Base-by-base conservation (phyloP, 1,140 invertebrate species). In the Brachionus plicatilis region DNA sequence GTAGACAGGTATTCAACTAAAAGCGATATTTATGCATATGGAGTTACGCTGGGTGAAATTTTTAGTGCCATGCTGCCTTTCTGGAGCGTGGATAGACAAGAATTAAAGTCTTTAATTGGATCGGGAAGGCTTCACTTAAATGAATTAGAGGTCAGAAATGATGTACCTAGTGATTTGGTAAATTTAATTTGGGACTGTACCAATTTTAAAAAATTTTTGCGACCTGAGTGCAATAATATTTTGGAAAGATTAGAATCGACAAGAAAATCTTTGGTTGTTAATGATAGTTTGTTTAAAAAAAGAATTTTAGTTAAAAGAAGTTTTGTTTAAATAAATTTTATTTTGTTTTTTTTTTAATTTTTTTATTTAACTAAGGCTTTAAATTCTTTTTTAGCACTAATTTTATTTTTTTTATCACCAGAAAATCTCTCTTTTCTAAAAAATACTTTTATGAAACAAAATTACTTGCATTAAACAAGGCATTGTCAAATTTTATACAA, bases 11-110 rank as follows among this genome's bases (percentile, higher is more conserved):
- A 50, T 50, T 37, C 72, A n/a, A 33, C 41, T 5, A 76, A 50
- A 50, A 50, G 20, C 14, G 72, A 76, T 76, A 11, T 76, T 50
- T 76, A 76, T 76, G 41, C 72, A 3, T 76, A 47, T 76, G 72
- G 72, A 27, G 29, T 76, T 24, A 47, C 47, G 0, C 12, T 76
- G 1, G 6, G 43, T n/a, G 72, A 76, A 17, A 27, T 76, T 11
- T 11, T 27, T 7, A 37, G 27, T 24, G 72, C 27, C 12, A 24
- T 27, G 47, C 41, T 37, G 4, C 72, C 72, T 5, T 76, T 50
- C 50, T 50, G 45, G 45, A 50, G 47, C 33, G 17, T 50, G 2
- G 45, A 29, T 3, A 76, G 50, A 50, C 20, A 24, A 29, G 20
- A 29, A 45, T 45, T 76, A 1, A 76, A 29, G 47, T 50, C n/a